These are phyloP conservation scores for Origma solitaria DNA, from an alignment of 2,113 vertebrate species.

Conservation along the genomic window DNA sequence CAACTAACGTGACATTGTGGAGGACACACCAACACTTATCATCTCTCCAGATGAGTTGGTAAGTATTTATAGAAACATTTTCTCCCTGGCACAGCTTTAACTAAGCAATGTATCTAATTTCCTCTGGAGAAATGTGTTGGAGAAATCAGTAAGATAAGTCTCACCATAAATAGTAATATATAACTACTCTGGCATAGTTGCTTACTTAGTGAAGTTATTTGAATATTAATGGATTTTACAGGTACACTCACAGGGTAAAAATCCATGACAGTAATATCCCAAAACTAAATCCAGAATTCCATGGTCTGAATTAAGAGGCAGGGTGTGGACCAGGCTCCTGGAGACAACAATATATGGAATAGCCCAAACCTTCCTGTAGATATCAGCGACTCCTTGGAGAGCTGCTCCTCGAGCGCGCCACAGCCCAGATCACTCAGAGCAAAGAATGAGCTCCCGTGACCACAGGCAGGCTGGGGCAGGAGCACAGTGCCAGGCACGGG, in stretches of 20 bases:
- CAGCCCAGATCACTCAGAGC: accelerated
- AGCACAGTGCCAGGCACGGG: accelerated
- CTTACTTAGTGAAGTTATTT: constrained; percentile 52
- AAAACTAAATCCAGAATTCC: not conserved
- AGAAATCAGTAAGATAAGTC: constrained; percentile 60
- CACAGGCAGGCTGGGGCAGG: not conserved
- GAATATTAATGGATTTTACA: constrained; percentile 23
- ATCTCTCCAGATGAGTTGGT: constrained; percentile 65
- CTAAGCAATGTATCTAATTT: constrained; percentile 66
- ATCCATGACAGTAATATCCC: not conserved
- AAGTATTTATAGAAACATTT: constrained; percentile 72
- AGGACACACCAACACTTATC: constrained; percentile 55
- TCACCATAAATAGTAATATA: constrained; percentile 65
- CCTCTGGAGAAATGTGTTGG: constrained; percentile 57
- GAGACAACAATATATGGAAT: not conserved
- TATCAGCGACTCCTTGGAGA: not conserved
- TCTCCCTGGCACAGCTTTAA: constrained; percentile 62
- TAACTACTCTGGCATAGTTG: constrained; percentile 2
- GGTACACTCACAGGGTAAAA: not conserved
- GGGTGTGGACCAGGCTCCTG: not conserved
- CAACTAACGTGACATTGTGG: constrained; percentile 46
- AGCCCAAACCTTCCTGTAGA: not conserved
- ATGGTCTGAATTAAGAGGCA: not conserved
- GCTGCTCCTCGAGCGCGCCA: accelerated
- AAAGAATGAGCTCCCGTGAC: accelerated